These are phyloP conservation scores for Peromyscus polionotus DNA, from an alignment of 2,113 vertebrate species.

Conservation along the genomic window DNA sequence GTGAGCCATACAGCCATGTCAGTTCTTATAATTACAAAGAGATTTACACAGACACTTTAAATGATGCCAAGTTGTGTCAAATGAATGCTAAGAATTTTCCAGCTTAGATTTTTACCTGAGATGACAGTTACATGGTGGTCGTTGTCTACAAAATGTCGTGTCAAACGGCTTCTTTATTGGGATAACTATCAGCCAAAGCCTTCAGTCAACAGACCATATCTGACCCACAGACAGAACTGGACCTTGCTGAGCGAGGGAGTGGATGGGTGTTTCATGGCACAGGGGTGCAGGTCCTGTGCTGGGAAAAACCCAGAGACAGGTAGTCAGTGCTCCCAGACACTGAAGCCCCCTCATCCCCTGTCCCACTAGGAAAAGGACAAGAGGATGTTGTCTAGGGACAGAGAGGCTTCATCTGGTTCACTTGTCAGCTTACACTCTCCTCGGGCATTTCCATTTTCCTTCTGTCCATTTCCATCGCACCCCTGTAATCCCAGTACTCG, in stretches of 20 bases:
- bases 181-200: background rate
- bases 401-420: background rate
- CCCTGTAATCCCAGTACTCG: background rate
- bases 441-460: too few species aligned
- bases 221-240: background rate
- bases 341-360: too few species aligned
- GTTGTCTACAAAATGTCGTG: accelerated
- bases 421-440: background rate
- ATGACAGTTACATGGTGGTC: background rate
- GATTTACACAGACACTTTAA: accelerated
- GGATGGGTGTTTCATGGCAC: background rate
- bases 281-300: background rate
- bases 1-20: accelerated
- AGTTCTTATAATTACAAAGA: background rate
- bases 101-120: background rate
- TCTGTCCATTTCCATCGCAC: too few species aligned
- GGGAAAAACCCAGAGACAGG: background rate
- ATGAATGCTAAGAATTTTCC: background rate
- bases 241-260: background rate
- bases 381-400: background rate
- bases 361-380: background rate
- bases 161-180: background rate
- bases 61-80: background rate
- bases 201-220: background rate
- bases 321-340: background rate